Evolutionary conservation across 2,797 vertebrate genomes (phyloP).

Genomic region (Okamejei kenojei): DNA sequence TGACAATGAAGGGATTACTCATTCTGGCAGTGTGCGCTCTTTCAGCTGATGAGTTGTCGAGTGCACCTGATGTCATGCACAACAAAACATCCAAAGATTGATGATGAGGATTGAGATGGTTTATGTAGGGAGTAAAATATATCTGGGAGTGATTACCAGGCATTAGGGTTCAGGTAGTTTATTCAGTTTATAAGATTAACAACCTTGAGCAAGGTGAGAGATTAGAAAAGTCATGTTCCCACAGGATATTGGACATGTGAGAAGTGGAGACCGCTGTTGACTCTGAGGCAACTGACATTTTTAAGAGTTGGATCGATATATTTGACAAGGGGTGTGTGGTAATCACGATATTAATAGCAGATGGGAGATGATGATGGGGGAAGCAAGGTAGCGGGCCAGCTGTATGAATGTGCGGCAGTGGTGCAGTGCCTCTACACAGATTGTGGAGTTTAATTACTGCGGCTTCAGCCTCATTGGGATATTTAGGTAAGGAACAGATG

Average conservation of each 20-base stretch:
- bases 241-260: slow-evolving; percentile 1
- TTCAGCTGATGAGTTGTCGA: slow-evolving; percentile 16
- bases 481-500: background rate
- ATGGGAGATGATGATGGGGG: background rate
- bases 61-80: slow-evolving; percentile 21
- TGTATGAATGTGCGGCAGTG: background rate
- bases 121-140: slow-evolving; percentile 24
- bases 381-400: background rate
- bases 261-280: background rate
- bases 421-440: background rate
- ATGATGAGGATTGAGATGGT: slow-evolving; percentile 18
- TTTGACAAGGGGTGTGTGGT: slow-evolving; percentile 15
- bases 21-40: slow-evolving; percentile 1
- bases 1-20: background rate
- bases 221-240: slow-evolving; percentile 13
- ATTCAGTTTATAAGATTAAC: slow-evolving; percentile 22
- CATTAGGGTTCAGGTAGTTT: slow-evolving; percentile 24
- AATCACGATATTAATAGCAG: background rate
- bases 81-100: slow-evolving; percentile 20
- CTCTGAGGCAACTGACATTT: slow-evolving; percentile 15
- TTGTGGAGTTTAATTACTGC: background rate
- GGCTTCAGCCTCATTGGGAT: background rate
- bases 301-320: slow-evolving; percentile 29
- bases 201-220: slow-evolving; percentile 27
- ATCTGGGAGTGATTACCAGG: slow-evolving; percentile 26